Evolutionary conservation across 1,140 invertebrate genomes (phyloP), one percentile per base, ranked within the genome.

Genomic region (Tetramorium simillimum): DNA sequence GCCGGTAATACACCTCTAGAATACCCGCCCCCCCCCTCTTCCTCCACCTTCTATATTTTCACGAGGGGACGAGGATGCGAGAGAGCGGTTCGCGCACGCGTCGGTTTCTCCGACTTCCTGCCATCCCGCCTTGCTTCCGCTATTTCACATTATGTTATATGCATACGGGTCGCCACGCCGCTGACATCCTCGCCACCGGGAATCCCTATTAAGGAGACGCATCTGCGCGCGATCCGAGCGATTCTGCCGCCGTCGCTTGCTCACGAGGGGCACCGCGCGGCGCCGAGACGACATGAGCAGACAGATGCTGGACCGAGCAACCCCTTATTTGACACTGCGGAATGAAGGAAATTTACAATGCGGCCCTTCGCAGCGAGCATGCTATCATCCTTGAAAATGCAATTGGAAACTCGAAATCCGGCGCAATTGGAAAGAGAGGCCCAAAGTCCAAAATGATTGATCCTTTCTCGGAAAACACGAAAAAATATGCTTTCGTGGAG

Each of bases 21-120:
- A 93, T 93, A 90, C 88, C 81, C 84, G 49, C 80, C 86, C 53
- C 76, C 86, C 89, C 63, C 53, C 77, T 84, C 91, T 72, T 46
- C 43, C 43, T 46, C 67, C 77, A 88, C 90, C 90, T 92, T 90
- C 91, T 89, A 91, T 91, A 91, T 92, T 94, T 94, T 92, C 89
- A 91, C 91, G 89, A 91, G 90, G 91, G 84, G 70, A 46, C 40
- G 62, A 69, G 60, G 76, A 24, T 67, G n/a, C 65, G 69, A 62
- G 28, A 67, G 53, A 56, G 33, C 40, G 33, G 89, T 87, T 88
- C 65, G 90, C 93, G 94, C 94, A 94, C 94, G 93, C 93, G 94
- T 93, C 93, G 93, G 94, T 95, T 94, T 95, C 94, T 91, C 92
- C 93, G 89, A 94, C 94, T 95, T 95, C 94, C 94, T 95, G 94